These are phyloP conservation scores for Hemistola chrysoprasaria DNA, from an alignment of 2,888 invertebrate species.

Conservation along the genomic window DNA sequence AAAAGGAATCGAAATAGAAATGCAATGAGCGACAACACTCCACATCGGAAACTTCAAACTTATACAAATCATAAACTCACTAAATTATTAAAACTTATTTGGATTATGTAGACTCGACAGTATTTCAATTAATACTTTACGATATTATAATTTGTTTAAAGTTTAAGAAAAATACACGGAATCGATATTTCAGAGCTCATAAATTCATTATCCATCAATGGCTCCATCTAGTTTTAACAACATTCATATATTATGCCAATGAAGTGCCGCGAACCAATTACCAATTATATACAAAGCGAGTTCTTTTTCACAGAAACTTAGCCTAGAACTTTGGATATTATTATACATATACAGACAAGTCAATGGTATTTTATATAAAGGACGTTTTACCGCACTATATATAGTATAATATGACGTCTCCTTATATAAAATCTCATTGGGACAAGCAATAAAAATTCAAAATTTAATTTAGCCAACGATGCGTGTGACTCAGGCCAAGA, in stretches of 20 bases:
- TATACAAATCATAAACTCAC: slow-evolving; percentile 9
- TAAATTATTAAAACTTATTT: slow-evolving; percentile 7
- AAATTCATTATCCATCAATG: slow-evolving; percentile 36
- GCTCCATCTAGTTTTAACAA: slow-evolving; percentile 48
- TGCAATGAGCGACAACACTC: slow-evolving; percentile 56
- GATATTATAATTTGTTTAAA: too few relatives aligned
- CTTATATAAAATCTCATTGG: too few relatives aligned
- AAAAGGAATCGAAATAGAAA: slow-evolving; percentile 75
- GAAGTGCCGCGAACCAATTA: slow-evolving; percentile 59
- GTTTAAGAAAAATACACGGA: slow-evolving; percentile 10
- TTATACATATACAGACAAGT: slow-evolving; percentile 18
- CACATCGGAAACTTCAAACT: too few relatives aligned
- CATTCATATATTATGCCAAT: slow-evolving; percentile 45
- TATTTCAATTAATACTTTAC: slow-evolving; percentile 2
- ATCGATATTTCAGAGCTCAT: slow-evolving; percentile 20
- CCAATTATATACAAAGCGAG: slow-evolving; percentile 63
- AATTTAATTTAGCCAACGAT: too few relatives aligned
- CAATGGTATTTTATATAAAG: too few relatives aligned
- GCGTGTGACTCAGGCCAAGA: too few relatives aligned
- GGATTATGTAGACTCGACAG: slow-evolving; percentile 10
- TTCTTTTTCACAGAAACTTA: slow-evolving; percentile 24
- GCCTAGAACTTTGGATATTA: slow-evolving; percentile 32
- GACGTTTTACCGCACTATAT: too few relatives aligned
- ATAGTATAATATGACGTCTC: too few relatives aligned
- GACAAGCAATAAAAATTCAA: too few relatives aligned